Conservation (phyloP, 2,797 vertebrate genomes). For the Ciconia nigra region DNA sequence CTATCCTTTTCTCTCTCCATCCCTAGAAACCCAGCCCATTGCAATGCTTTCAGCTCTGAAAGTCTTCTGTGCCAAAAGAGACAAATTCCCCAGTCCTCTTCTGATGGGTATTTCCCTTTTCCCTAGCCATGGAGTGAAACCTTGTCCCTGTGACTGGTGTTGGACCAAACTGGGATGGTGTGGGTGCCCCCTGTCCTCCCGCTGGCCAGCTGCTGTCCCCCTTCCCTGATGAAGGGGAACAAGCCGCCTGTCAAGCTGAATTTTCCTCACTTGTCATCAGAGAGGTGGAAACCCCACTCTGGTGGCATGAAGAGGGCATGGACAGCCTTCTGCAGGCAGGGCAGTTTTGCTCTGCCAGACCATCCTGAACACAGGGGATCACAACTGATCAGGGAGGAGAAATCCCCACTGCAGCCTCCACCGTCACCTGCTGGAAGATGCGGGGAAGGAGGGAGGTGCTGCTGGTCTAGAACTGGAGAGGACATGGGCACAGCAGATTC, state of each 20-base stretch:
- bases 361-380: fast-evolving
- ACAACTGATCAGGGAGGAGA: neutral
- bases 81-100: neutral
- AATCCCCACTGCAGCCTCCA: neutral
- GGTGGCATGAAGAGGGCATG: neutral
- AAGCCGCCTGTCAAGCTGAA: neutral
- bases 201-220: neutral
- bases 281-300: neutral
- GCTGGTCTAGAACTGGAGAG: neutral
- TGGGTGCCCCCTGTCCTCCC: neutral
- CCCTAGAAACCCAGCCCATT: neutral
- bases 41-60: neutral
- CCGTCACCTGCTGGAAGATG: neutral
- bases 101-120: neutral
- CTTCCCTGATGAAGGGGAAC: neutral
- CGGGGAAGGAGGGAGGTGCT: neutral
- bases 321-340: neutral
- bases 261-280: neutral
- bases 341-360: neutral
- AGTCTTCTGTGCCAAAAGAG: neutral
- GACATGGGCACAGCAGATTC: neutral
- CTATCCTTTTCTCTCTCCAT: neutral
- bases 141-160: neutral
- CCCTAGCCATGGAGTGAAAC: neutral
- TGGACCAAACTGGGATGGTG: neutral